Conservation (phyloP, 2,888 invertebrate genomes). For the Timandra comae region DNA sequence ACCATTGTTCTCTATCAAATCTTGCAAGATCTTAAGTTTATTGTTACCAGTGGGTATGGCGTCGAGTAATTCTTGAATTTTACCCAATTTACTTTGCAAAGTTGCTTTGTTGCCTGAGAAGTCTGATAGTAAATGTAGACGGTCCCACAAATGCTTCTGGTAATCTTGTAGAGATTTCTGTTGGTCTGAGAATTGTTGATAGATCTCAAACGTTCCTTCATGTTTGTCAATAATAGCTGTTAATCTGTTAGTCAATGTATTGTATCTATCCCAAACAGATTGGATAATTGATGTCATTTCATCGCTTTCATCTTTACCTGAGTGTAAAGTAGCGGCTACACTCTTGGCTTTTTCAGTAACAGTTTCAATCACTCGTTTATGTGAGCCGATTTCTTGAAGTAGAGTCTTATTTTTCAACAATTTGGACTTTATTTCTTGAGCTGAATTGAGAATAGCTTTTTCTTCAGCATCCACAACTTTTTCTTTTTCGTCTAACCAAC, state of each 20-base stretch:
- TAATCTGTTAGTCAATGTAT: slow-evolving; percentile 80
- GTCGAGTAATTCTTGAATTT: slow-evolving; percentile 88
- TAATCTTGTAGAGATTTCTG: slow-evolving; percentile 92
- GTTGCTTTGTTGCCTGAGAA: slow-evolving; percentile 91
- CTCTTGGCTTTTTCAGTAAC: slow-evolving; percentile 91
- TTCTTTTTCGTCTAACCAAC: slow-evolving; percentile 93
- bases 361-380: slow-evolving; percentile 93
- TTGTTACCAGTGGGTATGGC: slow-evolving; percentile 85
- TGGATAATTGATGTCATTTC: slow-evolving; percentile 83
- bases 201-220: slow-evolving; percentile 86
- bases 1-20: slow-evolving; percentile 83
- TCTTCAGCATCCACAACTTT: slow-evolving; percentile 84
- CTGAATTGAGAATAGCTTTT: slow-evolving; percentile 83
- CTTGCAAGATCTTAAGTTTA: slow-evolving; percentile 84
- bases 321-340: slow-evolving; percentile 77
- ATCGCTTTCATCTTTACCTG: slow-evolving; percentile 72
- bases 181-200: slow-evolving; percentile 90
- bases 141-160: slow-evolving; percentile 93
- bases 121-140: slow-evolving; percentile 87
- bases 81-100: slow-evolving; percentile 87
- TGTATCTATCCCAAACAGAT: slow-evolving; percentile 86
- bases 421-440: slow-evolving; percentile 90
- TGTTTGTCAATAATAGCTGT: slow-evolving; percentile 82
- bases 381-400: slow-evolving; percentile 92
- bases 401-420: slow-evolving; percentile 90